Evolutionary conservation across 2,797 vertebrate species (phyloP).

Genomic region (Tolypeutes matacus): DNA sequence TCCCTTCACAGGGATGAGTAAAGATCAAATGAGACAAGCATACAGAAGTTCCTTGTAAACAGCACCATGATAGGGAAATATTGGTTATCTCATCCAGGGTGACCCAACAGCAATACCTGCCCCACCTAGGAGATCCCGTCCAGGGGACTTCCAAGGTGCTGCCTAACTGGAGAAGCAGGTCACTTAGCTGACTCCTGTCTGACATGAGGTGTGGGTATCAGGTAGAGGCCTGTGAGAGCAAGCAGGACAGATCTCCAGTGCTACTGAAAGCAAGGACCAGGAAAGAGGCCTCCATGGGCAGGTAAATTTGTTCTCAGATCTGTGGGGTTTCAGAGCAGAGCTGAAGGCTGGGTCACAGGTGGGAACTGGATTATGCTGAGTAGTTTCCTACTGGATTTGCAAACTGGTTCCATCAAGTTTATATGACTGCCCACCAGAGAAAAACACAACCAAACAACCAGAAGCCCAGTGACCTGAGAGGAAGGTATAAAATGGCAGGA

Average conservation of each 20-base stretch:
- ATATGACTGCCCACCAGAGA: not conserved
- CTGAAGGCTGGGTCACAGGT: not conserved
- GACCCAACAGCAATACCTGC: slow-evolving; percentile 48
- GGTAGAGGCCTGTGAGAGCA: not conserved
- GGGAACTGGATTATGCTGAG: slow-evolving; percentile 24
- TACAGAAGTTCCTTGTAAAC: slow-evolving; percentile 18
- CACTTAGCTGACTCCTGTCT: slow-evolving; percentile 26
- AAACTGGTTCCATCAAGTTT: not conserved
- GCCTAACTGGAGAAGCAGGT: slow-evolving; percentile 63
- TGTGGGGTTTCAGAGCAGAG: slow-evolving; percentile 14
- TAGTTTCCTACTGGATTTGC: slow-evolving; percentile 23
- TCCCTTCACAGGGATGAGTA: not conserved
- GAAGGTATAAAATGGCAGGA: slow-evolving; percentile 34
- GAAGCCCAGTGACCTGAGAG: not conserved
- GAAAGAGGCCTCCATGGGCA: not conserved
- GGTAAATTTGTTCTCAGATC: not conserved
- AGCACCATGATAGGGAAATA: slow-evolving; percentile 40
- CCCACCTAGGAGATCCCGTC: not conserved
- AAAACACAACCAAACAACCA: not conserved
- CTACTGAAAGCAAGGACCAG: not conserved
- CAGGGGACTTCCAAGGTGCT: slow-evolving; percentile 73
- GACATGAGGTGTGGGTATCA: not conserved
- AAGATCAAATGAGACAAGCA: slow-evolving; percentile 12
- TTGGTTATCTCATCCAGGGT: slow-evolving; percentile 17
- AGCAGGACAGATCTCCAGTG: not conserved